Conservation (phyloP, 2,797 vertebrate genomes). For the Falco naumanni region DNA sequence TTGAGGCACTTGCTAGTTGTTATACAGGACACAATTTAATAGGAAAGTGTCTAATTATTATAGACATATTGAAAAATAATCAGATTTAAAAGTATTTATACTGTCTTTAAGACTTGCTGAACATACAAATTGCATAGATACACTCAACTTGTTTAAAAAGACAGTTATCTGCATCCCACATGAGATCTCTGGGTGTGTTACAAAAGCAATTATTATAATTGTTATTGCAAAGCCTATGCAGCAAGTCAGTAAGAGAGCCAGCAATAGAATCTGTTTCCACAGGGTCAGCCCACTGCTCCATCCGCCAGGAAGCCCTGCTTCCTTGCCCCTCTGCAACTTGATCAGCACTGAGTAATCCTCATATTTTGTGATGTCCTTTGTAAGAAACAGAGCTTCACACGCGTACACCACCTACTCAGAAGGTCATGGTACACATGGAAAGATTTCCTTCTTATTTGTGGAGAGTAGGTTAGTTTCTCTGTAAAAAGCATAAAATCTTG, state of each 20-base stretch:
- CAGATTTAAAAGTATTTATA: background rate
- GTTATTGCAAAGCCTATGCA: background rate
- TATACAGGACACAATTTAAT: background rate
- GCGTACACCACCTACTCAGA: background rate
- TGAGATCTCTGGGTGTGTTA: background rate
- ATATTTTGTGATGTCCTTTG: background rate
- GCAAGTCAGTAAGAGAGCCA: background rate
- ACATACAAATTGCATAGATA: background rate
- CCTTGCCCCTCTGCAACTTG: background rate
- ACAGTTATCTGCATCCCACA: background rate
- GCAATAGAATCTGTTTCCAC: background rate
- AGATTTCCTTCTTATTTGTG: background rate
- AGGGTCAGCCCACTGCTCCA: background rate
- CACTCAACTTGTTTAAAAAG: background rate
- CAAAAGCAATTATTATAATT: background rate
- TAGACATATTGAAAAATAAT: background rate
- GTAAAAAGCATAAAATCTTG: background rate
- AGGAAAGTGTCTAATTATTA: background rate
- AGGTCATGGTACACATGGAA: background rate
- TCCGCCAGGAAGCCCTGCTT: background rate
- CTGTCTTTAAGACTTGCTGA: background rate
- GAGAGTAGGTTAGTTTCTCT: background rate
- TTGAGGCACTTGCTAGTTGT: background rate
- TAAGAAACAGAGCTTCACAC: background rate
- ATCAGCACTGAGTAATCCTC: background rate